These are phyloP conservation scores for Ooceraea biroi DNA, from an alignment of 1,140 invertebrate genomes.

Conservation along the genomic window DNA sequence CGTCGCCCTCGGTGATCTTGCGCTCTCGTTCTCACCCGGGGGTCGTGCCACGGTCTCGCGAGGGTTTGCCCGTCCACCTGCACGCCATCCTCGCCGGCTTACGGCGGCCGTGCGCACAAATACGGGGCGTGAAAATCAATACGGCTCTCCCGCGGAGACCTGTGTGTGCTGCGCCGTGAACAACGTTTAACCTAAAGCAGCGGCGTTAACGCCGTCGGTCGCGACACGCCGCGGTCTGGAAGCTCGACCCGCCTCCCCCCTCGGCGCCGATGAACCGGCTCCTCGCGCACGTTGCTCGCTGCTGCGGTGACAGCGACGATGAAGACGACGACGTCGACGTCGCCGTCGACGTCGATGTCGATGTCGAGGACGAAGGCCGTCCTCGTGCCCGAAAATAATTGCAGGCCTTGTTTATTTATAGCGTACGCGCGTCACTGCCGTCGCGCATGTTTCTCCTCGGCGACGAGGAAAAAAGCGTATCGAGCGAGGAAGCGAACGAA, in stretches of 20 bases:
- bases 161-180: slow-evolving; percentile 76
- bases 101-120: slow-evolving; percentile 71
- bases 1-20: slow-evolving; percentile 47
- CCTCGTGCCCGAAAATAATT: slow-evolving; percentile 77
- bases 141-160: slow-evolving; percentile 75
- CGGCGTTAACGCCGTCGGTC: slow-evolving; percentile 39
- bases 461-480: slow-evolving; percentile 19
- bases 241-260: slow-evolving; percentile 18
- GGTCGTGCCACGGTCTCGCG: slow-evolving; percentile 5
- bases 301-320: not conserved
- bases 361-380: slow-evolving; percentile 32
- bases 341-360: not conserved
- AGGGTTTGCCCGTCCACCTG: slow-evolving; percentile 1
- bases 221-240: not conserved
- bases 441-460: slow-evolving; percentile 65
- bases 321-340: not conserved
- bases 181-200: slow-evolving; percentile 76
- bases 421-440: slow-evolving; percentile 76
- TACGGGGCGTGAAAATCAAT: slow-evolving; percentile 85
- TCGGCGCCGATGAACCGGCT: slow-evolving; percentile 59
- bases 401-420: slow-evolving; percentile 82
- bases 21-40: slow-evolving; percentile 9
- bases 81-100: slow-evolving; percentile 50
- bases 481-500: slow-evolving; percentile 5
- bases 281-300: slow-evolving; percentile 27